Evolutionary conservation across 2,888 invertebrate genomes (phyloP), one percentile per base, ranked within the genome.

Genomic region (Didymodactylos carnosus): DNA sequence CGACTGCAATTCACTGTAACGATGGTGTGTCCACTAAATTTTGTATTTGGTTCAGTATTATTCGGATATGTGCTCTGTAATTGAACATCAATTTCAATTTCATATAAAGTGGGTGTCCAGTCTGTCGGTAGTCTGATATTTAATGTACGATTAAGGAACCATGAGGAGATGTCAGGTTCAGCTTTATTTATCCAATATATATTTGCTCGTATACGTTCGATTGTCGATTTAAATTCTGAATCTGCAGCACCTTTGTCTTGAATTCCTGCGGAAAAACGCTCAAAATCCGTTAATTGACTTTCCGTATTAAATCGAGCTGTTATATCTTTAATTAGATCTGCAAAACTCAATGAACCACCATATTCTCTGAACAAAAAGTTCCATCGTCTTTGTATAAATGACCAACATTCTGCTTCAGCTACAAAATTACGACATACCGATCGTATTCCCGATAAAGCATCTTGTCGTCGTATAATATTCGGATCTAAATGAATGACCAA

Each of bases 11-110:
- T 69, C 27, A 81, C 76, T 40, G 76, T 76, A 39, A 83, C 82
- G 23, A 75, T 76, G n/a, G 81, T 81, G 74, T 81, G 84, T 89
- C 94, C 94, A 87, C 89, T 89, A 72, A 94, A 89, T 35, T 8
- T 16, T 83, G 90, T 90, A 73, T 91, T 88, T 25, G 71, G 41
- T 71, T 74, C 51, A 10, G 7, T 27, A 19, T 71, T 53, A 25
- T 49, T 53, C 10, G 14, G 23, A 43, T 73, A 69, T n/a, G n/a
- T 51, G 13, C 71, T 29, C 16, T 40, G 49, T n/a, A 74, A n/a
- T n/a, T 43, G 39, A 35, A 71, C 51, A 39, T 74, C 43, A 25
- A 74, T 62, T 41, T 69, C 35, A 8, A 74, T 19, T 46, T 71
- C 35, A 51, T 74, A 74, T 23, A 7, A 27, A 43, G n/a, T 27